Evolutionary conservation across 1,140 invertebrate species (phyloP).

Genomic region (Drosophila baimaii): DNA sequence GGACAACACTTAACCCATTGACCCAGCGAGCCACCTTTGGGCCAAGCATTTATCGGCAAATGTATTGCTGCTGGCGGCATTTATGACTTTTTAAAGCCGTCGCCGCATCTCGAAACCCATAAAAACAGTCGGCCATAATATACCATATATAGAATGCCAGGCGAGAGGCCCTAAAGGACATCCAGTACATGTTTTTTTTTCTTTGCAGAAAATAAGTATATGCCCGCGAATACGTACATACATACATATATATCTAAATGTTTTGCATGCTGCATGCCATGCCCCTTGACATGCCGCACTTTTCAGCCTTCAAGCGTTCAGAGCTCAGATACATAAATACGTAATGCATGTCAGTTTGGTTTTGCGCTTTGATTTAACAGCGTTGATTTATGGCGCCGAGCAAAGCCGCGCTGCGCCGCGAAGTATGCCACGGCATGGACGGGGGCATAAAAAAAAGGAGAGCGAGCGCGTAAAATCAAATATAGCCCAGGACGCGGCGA

Average conservation of each 20-base stretch:
- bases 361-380: conserved; percentile 79
- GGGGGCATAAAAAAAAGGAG: conserved; percentile 12
- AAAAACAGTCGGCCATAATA: conserved; percentile 61
- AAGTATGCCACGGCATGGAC: conserved; percentile 34
- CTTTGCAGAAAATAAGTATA: conserved; percentile 17
- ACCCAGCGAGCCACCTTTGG: conserved; percentile 30
- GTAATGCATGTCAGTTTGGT: conserved; percentile 80
- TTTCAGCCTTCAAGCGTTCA: conserved; percentile 33
- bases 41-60: conserved; percentile 54
- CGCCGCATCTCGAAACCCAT: conserved; percentile 54
- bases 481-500: conserved; percentile 31
- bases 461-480: conserved; percentile 34
- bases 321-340: conserved; percentile 72
- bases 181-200: conserved; percentile 9
- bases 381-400: conserved; percentile 69
- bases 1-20: conserved; percentile 63
- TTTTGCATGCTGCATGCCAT: conserved; percentile 30
- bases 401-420: background rate
- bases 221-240: background rate
- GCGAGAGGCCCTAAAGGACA: conserved; percentile 28
- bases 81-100: conserved; percentile 76
- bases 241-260: conserved; percentile 30
- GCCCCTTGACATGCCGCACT: conserved; percentile 22
- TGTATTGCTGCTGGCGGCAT: conserved; percentile 56
- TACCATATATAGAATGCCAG: background rate